Evolutionary conservation across 2,888 invertebrate species (phyloP), one percentile per base, ranked within the genome.

Genomic region (Leptopilina drosophilae): DNA sequence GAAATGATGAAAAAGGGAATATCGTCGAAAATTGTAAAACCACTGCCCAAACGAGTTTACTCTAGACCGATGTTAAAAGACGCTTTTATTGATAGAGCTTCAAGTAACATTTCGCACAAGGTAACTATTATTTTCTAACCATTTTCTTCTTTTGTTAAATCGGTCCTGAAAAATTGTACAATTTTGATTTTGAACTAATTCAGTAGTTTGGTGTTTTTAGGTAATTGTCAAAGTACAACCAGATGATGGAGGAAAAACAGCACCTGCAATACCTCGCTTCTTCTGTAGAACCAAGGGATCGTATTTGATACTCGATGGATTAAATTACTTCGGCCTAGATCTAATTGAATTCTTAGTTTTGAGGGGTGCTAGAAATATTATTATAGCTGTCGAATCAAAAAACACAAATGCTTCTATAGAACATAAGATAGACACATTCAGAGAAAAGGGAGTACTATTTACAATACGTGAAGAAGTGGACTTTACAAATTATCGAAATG

Each of bases 31-130:
- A 94, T 94, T 40, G 94, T 97, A 6, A 93, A 93, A 87, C 97
- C 97, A 0, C 91, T 97, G n/a, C 93, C 94, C 1, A 92, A 93
- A 11, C 94, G 94, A 0, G 92, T 95, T 7, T 97, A 96, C 87
- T 90, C 92, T 11, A 92, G 92, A 64, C 93, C 94, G 83, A 94
- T 96, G 87, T 91, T 96, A 0, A 96, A 96, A 89, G 92, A 94
- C 80, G 96, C 96, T 0, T 96, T 96, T 89, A 92, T 94, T 79
- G 93, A 92, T 85, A 93, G 94, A 91, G 93, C 93, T 8, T 92
- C 93, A 15, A 94, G 96, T n/a, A 96, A 96, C 89, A 96, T 96
- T 89, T 95, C 96, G 78, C 97, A 96, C 69, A 97, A 97, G 93
- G 95, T 94, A 77, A 80, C 67, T 15, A 12, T 53, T 11, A 26